Evolutionary conservation across 2,113 vertebrate genomes (phyloP).

Genomic region (Echinops telfairi): DNA sequence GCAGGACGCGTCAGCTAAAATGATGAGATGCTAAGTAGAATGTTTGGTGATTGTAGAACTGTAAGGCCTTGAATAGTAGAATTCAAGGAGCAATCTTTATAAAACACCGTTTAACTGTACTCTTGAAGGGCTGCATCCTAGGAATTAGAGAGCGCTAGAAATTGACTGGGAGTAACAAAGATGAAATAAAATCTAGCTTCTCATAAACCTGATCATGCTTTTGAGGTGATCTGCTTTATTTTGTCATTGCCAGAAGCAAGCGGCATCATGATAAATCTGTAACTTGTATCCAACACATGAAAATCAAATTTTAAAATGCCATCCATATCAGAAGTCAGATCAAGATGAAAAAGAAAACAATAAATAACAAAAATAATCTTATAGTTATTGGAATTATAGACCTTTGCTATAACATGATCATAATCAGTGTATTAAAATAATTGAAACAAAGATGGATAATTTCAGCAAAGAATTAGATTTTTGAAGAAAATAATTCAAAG

Average conservation of each 20-base stretch:
- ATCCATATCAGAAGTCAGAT: not conserved
- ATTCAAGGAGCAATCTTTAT: not conserved
- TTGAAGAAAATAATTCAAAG: not conserved
- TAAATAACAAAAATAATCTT: not conserved
- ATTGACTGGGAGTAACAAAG: not conserved
- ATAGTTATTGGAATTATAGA: not conserved
- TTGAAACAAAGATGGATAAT: not conserved
- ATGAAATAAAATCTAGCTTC: not conserved
- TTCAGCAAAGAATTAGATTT: constrained; percentile 13
- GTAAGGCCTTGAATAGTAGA: not conserved
- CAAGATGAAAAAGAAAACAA: not conserved
- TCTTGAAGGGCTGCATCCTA: not conserved
- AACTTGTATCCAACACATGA: not conserved
- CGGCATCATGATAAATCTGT: not conserved
- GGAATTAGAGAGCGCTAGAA: constrained; percentile 9
- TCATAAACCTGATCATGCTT: not conserved
- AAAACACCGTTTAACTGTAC: not conserved
- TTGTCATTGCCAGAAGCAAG: constrained; percentile 8
- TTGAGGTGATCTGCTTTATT: constrained; percentile 12
- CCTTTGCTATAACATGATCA: not conserved
- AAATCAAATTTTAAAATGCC: not conserved
- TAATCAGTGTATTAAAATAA: not conserved
- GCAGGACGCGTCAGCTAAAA: not conserved
- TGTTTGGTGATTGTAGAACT: not conserved
- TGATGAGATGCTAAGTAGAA: not conserved